A percentile compares a stretch with the other conserved stretches of the same genome.
phyloP scores from a whole-genome alignment of 2,113 vertebrate species.

The Stercorarius parasiticus region DNA sequence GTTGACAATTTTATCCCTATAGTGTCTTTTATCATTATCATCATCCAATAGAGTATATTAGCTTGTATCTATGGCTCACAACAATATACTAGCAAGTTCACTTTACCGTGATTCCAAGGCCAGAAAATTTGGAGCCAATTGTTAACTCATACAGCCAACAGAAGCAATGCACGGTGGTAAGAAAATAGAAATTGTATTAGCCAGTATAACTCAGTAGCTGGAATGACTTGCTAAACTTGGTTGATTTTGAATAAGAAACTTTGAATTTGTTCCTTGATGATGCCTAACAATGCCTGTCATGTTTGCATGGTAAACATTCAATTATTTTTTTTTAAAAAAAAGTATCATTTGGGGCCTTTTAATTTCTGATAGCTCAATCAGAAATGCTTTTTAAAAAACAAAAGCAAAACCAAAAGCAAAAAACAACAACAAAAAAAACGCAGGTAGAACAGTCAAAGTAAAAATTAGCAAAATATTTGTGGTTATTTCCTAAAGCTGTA shows the following conservation, averaged over 20 bases:
- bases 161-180: not conserved
- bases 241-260: not conserved
- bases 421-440: too few relatives aligned
- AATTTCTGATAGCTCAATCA: not conserved
- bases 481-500: not conserved
- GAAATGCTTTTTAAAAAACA: not conserved
- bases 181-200: not conserved
- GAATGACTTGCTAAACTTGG: not conserved
- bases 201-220: not conserved
- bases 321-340: not conserved
- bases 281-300: not conserved
- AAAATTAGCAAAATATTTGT: not conserved
- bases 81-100: not conserved
- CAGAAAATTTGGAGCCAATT: not conserved
- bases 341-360: not conserved
- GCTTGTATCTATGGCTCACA: not conserved
- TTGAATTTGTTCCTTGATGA: not conserved
- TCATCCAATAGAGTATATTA: not conserved
- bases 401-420: accelerated
- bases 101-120: not conserved
- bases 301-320: not conserved
- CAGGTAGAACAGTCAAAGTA: not conserved
- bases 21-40: not conserved
- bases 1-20: not conserved
- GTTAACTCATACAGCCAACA: not conserved